These are phyloP conservation scores for Cryptoblepharus egeriae DNA, from an alignment of 2,797 vertebrate species.

Conservation along the genomic window DNA sequence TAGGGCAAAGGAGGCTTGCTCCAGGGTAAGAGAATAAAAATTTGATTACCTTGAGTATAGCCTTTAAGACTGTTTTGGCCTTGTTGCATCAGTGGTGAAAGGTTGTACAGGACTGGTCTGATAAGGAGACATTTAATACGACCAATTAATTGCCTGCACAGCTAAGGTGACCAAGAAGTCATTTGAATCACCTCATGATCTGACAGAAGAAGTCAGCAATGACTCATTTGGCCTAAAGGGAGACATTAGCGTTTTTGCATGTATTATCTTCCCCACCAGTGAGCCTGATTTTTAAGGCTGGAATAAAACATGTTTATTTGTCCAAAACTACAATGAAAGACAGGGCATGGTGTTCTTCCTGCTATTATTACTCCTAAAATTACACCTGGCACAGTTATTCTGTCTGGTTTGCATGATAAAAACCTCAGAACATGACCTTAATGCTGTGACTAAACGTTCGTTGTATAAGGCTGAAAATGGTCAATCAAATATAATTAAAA, in stretches of 20 bases:
- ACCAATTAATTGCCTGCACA: neutral
- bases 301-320: neutral
- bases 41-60: too few species aligned
- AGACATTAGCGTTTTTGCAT: neutral
- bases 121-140: too few species aligned
- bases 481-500: slow-evolving; percentile 29
- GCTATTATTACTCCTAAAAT: slow-evolving; percentile 2
- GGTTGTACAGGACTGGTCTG: too few species aligned
- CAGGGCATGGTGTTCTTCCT: neutral
- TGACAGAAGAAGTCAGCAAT: neutral
- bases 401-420: neutral
- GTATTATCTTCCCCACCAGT: neutral
- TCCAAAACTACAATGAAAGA: neutral
- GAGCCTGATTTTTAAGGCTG: neutral
- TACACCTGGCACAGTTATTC: neutral
- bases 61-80: too few species aligned
- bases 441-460: neutral
- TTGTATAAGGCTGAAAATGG: neutral
- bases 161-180: neutral
- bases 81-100: too few species aligned
- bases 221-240: neutral
- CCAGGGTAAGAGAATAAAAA: too few species aligned
- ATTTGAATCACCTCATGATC: neutral
- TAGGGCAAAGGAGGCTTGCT: too few species aligned
- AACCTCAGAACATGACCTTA: neutral